phyloP scores from a whole-genome alignment of 2,888 invertebrate genomes.

The Teinopalpus imperialis region DNA sequence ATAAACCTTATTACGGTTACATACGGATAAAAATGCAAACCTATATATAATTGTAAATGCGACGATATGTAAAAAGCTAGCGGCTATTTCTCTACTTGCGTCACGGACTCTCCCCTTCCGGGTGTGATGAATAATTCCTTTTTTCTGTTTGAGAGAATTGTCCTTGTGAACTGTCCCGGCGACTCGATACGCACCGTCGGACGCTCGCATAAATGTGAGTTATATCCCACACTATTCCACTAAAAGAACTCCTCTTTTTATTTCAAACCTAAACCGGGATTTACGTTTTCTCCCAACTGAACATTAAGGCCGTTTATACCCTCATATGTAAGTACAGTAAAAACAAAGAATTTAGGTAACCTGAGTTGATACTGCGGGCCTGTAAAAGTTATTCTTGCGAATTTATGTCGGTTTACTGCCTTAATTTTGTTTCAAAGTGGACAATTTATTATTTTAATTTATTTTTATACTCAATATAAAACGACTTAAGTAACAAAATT shows the following conservation, averaged over 20 bases:
- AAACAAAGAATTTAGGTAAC: constrained; percentile 23
- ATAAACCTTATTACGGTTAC: constrained; percentile 32
- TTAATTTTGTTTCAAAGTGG: constrained; percentile 11
- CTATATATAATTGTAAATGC: constrained; percentile 36
- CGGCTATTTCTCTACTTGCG: constrained; percentile 78
- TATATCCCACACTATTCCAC: constrained; percentile 75
- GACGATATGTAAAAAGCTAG: constrained; percentile 49
- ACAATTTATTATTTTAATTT: neutral
- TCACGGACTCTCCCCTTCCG: constrained; percentile 81
- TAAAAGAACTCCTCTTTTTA: constrained; percentile 72
- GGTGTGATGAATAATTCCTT: constrained; percentile 82
- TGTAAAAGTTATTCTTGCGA: constrained; percentile 15
- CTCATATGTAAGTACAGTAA: constrained; percentile 36
- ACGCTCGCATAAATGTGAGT: constrained; percentile 77
- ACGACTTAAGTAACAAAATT: too few species aligned
- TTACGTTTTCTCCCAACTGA: constrained; percentile 63
- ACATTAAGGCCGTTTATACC: constrained; percentile 55
- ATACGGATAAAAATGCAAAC: constrained; percentile 34
- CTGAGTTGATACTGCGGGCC: constrained; percentile 4
- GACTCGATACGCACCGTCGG: constrained; percentile 77
- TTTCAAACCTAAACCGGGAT: constrained; percentile 69
- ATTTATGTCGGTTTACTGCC: constrained; percentile 10
- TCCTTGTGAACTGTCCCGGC: constrained; percentile 76
- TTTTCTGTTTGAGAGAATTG: constrained; percentile 76
- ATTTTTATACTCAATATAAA: too few species aligned